phyloP scores from a whole-genome alignment of 2,797 vertebrate genomes.

The Chloroceryle amazona region DNA sequence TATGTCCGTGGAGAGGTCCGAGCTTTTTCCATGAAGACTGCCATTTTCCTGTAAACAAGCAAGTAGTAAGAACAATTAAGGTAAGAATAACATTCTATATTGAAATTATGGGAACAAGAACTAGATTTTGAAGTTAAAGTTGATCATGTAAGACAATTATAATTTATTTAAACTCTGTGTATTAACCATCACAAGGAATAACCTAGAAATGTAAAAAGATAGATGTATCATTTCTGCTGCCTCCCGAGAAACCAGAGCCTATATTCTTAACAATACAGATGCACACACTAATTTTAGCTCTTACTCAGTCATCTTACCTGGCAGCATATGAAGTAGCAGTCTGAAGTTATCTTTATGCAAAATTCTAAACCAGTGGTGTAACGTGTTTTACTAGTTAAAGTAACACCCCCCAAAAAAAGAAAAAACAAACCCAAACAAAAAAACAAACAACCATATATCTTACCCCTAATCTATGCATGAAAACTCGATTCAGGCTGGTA shows the following conservation, averaged over 20 bases:
- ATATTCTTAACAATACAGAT: not conserved
- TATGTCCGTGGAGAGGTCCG: constrained; percentile 72
- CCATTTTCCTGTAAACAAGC: constrained; percentile 69
- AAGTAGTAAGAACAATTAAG: not conserved
- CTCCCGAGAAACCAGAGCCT: not conserved
- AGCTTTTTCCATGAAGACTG: constrained; percentile 74
- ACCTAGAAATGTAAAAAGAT: not conserved
- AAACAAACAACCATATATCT: not conserved
- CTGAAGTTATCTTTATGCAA: not conserved
- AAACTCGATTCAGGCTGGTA: not conserved
- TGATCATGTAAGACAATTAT: not conserved
- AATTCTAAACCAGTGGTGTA: not conserved
- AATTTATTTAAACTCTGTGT: not conserved
- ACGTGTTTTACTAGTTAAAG: not conserved
- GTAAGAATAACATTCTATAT: not conserved
- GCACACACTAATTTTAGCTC: not conserved
- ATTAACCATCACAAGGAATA: not conserved
- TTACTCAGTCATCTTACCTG: not conserved
- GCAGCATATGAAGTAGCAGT: not conserved
- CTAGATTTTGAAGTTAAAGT: not conserved
- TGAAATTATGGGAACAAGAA: not conserved
- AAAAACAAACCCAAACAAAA: not conserved
- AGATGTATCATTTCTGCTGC: not conserved
- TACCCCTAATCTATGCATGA: not conserved
- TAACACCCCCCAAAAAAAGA: not conserved